These are phyloP conservation scores for Hanleya hanleyi DNA, from an alignment of 2,888 invertebrate genomes.

Conservation along the genomic window DNA sequence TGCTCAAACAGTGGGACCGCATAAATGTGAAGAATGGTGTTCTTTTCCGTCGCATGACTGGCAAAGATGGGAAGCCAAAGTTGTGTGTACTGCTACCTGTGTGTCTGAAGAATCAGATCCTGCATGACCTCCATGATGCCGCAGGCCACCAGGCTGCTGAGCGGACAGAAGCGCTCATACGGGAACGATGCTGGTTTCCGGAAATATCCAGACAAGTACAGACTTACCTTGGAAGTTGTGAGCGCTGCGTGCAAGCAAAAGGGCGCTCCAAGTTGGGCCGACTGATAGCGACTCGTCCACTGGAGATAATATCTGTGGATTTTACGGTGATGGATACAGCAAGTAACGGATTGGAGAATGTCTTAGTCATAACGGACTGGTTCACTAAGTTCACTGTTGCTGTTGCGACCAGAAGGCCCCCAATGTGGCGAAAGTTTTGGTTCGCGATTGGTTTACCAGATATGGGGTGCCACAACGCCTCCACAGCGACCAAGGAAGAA, in stretches of 20 bases:
- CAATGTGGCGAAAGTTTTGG: neutral
- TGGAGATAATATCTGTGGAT: neutral
- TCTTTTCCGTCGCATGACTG: neutral
- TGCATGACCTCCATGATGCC: neutral
- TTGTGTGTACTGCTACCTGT: neutral
- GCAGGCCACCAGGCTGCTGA: neutral
- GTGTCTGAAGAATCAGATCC: too few relatives aligned
- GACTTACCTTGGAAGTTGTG: neutral
- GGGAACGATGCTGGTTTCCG: neutral
- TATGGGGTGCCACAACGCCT: neutral
- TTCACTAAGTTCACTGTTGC: neutral
- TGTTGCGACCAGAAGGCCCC: neutral
- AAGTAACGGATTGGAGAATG: neutral
- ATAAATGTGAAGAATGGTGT: neutral
- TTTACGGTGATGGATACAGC: neutral
- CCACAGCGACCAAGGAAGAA: neutral
- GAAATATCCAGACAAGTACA: neutral
- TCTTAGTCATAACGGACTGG: neutral
- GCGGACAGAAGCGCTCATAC: neutral
- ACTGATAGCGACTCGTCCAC: neutral
- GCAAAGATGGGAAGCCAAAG: neutral
- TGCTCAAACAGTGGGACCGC: neutral
- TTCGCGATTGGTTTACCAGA: neutral
- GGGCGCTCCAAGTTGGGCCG: neutral
- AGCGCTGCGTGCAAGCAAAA: neutral